These are phyloP conservation scores for Odontophorus gujanensis DNA, from an alignment of 2,113 vertebrate species.

Conservation along the genomic window DNA sequence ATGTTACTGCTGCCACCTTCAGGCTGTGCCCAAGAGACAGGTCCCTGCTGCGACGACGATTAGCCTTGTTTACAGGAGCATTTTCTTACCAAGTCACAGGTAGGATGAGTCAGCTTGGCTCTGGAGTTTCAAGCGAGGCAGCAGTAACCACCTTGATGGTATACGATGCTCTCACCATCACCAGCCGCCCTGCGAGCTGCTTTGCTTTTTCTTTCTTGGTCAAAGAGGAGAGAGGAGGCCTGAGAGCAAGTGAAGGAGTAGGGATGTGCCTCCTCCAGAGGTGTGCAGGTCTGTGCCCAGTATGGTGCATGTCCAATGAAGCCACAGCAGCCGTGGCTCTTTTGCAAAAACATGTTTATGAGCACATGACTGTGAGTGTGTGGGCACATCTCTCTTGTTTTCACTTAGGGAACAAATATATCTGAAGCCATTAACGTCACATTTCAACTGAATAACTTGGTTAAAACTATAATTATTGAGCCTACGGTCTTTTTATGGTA, in stretches of 20 bases:
- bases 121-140: background rate
- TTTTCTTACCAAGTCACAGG: background rate
- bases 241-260: background rate
- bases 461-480: constrained; percentile 12
- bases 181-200: accelerated
- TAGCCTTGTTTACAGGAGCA: background rate
- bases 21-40: constrained; percentile 34
- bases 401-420: background rate
- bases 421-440: constrained; percentile 2
- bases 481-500: background rate
- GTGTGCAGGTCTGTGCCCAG: background rate
- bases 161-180: background rate
- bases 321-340: background rate
- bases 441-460: constrained; percentile 6
- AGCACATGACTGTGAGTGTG: accelerated
- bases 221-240: background rate
- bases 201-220: background rate
- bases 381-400: background rate
- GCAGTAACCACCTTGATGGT: background rate
- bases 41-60: background rate
- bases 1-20: constrained; percentile 77
- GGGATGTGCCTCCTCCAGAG: background rate
- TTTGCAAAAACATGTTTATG: background rate
- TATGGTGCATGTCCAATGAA: background rate
- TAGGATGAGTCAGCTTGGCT: background rate